These are phyloP conservation scores for Lymantria dispar DNA, from an alignment of 2,888 invertebrate genomes.

Conservation along the genomic window DNA sequence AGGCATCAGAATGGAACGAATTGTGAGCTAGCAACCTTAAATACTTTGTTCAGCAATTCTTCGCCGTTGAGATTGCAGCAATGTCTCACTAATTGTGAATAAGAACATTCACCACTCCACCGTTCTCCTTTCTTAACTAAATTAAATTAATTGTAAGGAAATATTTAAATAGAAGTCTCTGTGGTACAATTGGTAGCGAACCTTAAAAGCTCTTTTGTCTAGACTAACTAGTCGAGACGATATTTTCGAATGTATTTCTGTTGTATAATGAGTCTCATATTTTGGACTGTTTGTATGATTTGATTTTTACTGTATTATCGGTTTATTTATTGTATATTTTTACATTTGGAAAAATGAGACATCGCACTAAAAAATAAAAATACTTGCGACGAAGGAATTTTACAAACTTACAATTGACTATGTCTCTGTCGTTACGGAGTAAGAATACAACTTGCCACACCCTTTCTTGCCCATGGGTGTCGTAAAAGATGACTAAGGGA, in stretches of 20 bases:
- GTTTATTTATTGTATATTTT: no score
- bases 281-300: slow-evolving; percentile 15
- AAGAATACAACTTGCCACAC: no score
- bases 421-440: no score
- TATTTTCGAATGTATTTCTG: slow-evolving; percentile 44
- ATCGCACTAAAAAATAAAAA: no score
- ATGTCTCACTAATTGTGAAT: slow-evolving; percentile 70
- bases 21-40: slow-evolving; percentile 36
- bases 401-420: no score
- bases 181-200: slow-evolving; percentile 63
- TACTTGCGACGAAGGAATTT: no score
- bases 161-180: slow-evolving; percentile 70
- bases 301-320: background rate
- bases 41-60: slow-evolving; percentile 35
- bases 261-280: slow-evolving; percentile 27
- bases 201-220: slow-evolving; percentile 63
- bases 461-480: no score
- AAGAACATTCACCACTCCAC: slow-evolving; percentile 44
- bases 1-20: slow-evolving; percentile 29
- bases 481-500: no score
- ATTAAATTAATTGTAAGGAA: slow-evolving; percentile 77
- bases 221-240: slow-evolving; percentile 62
- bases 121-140: slow-evolving; percentile 69
- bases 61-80: slow-evolving; percentile 55
- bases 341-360: no score